A percentile compares a stretch with the other conserved stretches of the same genome.
Evolutionary conservation across 2,797 vertebrate genomes (phyloP).

Genomic region (Pogonophryne albipinna): DNA sequence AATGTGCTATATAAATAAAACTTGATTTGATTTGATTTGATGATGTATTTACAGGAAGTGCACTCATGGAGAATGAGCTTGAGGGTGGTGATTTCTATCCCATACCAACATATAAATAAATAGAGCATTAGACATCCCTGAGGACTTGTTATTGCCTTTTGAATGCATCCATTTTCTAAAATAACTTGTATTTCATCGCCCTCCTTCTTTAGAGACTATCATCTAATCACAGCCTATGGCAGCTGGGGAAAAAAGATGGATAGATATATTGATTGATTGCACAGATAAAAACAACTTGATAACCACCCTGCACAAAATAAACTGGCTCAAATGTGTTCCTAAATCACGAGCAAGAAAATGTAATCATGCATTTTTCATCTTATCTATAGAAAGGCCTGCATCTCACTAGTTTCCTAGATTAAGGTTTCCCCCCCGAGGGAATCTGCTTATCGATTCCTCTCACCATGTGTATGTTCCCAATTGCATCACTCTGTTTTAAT

Average conservation of each 20-base stretch:
- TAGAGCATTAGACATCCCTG: neutral
- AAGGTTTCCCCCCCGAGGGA: neutral
- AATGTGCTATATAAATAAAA: too few relatives aligned
- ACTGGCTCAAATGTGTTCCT: neutral
- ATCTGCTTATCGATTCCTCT: neutral
- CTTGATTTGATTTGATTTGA: too few relatives aligned
- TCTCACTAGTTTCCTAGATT: too few relatives aligned
- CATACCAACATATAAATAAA: neutral
- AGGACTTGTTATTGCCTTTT: neutral
- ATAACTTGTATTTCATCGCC: neutral
- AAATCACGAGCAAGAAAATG: neutral
- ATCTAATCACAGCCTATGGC: conserved; percentile 24
- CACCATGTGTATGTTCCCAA: neutral
- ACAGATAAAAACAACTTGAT: conserved; percentile 24
- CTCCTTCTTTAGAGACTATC: conserved; percentile 2
- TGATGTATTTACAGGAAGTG: neutral
- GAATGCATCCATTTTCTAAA: conserved; percentile 14
- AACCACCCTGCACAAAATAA: neutral
- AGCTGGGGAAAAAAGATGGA: conserved; percentile 14
- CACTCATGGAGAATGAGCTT: neutral
- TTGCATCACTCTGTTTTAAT: conserved; percentile 7
- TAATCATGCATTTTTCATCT: neutral
- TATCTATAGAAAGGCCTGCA: too few relatives aligned
- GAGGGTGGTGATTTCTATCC: neutral
- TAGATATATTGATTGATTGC: conserved; percentile 28